Evolutionary conservation across 2,113 vertebrate genomes (phyloP).

Genomic region (Catharus fuscescens): DNA sequence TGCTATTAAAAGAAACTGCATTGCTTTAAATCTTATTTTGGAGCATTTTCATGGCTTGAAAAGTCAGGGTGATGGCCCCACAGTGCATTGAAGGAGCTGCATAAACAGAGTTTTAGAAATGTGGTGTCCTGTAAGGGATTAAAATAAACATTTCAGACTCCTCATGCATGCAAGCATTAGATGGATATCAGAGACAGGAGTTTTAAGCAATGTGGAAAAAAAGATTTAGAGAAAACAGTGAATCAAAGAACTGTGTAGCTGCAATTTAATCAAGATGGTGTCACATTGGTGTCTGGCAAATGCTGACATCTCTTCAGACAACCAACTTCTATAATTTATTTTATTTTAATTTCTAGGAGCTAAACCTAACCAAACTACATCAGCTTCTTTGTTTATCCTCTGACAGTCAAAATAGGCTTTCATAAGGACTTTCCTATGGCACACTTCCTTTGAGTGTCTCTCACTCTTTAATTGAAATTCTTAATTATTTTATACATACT

Average conservation of each 20-base stretch:
- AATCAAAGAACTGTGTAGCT: background rate
- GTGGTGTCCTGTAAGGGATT: background rate
- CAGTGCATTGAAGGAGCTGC: background rate
- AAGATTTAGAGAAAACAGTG: background rate
- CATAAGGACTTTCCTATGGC: background rate
- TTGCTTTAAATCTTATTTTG: background rate
- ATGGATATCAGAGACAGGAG: background rate
- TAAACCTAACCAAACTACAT: background rate
- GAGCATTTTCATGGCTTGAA: background rate
- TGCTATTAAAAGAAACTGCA: background rate
- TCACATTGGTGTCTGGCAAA: background rate
- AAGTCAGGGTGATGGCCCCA: background rate
- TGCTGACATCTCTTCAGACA: background rate
- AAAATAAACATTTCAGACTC: background rate
- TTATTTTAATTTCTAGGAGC: background rate
- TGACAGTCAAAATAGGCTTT: background rate
- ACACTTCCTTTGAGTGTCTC: background rate
- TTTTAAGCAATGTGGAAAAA: background rate
- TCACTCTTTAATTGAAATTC: background rate
- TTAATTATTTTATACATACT: background rate
- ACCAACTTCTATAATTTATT: background rate
- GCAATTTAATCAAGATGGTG: background rate
- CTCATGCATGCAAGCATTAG: background rate
- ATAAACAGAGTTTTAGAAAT: background rate
- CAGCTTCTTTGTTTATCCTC: background rate